phyloP scores from a whole-genome alignment of 2,888 invertebrate genomes.

The Hyposoter didymator region DNA sequence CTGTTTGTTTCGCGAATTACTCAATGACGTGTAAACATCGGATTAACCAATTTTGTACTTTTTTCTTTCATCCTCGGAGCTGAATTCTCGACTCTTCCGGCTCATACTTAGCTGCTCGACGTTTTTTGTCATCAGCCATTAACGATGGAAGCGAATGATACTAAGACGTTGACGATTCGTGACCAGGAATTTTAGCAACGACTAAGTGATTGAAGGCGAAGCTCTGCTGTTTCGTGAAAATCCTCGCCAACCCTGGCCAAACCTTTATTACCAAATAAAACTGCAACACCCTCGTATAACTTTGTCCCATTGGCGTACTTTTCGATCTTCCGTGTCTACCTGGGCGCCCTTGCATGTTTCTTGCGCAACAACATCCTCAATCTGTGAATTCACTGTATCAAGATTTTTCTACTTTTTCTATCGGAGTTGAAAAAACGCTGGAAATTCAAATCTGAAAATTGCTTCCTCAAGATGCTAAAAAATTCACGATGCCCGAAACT shows the following conservation, averaged over 20 bases:
- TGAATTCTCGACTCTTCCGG: background rate
- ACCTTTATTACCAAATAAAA: slow-evolving; percentile 27
- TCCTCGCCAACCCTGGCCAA: background rate
- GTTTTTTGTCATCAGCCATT: slow-evolving; percentile 5
- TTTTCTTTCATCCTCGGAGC: background rate
- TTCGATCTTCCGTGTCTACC: background rate
- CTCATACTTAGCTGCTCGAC: background rate
- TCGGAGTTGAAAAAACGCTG: too few relatives aligned
- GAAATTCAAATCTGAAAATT: too few relatives aligned
- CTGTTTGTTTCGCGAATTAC: background rate
- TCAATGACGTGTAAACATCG: background rate
- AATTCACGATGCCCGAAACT: too few relatives aligned
- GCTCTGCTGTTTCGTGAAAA: background rate
- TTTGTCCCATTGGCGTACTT: slow-evolving; percentile 5
- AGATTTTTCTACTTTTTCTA: too few relatives aligned
- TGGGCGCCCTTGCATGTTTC: background rate
- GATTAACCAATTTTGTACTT: background rate
- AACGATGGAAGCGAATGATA: background rate
- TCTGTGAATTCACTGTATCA: too few relatives aligned
- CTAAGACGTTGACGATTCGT: background rate
- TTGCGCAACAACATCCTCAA: too few relatives aligned
- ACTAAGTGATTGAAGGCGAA: slow-evolving; percentile 1
- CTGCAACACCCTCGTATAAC: slow-evolving; percentile 12
- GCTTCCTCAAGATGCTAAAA: too few relatives aligned
- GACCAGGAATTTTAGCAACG: slow-evolving; percentile 2